These are phyloP conservation scores for Phocides pigmalion DNA, from an alignment of 1,140 invertebrate genomes.

Conservation along the genomic window DNA sequence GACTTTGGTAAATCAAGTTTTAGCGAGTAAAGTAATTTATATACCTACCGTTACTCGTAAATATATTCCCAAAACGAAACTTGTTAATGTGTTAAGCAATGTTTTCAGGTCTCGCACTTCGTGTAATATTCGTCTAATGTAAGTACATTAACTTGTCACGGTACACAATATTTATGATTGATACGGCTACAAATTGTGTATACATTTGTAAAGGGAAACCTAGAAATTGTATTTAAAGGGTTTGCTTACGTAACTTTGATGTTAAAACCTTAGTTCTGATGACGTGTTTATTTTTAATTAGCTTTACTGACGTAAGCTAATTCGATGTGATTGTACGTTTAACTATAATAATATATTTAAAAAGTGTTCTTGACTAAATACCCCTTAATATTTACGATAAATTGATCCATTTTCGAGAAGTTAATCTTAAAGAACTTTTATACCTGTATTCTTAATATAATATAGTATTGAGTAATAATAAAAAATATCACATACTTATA, in stretches of 20 bases:
- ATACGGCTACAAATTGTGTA: neutral
- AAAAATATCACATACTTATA: too few species aligned
- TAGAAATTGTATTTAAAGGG: neutral
- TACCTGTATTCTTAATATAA: too few species aligned
- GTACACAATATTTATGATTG: conserved; percentile 9
- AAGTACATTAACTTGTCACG: conserved; percentile 12
- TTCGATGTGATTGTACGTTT: too few species aligned
- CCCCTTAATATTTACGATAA: too few species aligned
- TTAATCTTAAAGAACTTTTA: too few species aligned
- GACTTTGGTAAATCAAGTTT: too few species aligned
- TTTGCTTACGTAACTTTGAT: neutral
- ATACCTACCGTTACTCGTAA: neutral
- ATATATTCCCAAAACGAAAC: conserved; percentile 1
- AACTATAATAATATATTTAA: too few species aligned
- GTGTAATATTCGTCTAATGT: neutral
- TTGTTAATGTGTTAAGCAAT: conserved; percentile 2
- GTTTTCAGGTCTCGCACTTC: neutral
- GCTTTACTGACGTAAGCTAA: too few species aligned
- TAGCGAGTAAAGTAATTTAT: neutral
- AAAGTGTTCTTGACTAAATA: too few species aligned
- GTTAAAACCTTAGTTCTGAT: neutral
- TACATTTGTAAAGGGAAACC: neutral
- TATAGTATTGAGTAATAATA: too few species aligned
- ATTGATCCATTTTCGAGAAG: too few species aligned
- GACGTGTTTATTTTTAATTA: too few species aligned